Evolutionary conservation across 2,888 invertebrate species (phyloP).

Genomic region (Siphlonurus alternatus): DNA sequence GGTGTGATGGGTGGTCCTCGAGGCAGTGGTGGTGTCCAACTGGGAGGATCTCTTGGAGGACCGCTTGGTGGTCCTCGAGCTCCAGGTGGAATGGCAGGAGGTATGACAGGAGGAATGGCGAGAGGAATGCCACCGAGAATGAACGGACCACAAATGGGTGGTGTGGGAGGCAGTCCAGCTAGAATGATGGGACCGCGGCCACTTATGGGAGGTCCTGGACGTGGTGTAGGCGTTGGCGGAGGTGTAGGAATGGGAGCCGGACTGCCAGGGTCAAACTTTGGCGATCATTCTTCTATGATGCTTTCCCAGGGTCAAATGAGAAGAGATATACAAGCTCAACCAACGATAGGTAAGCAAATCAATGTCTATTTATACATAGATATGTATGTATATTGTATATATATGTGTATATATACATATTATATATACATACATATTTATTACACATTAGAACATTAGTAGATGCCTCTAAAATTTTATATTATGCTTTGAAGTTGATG

Average conservation of each 20-base stretch:
- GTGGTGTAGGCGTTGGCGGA: slow-evolving; percentile 13
- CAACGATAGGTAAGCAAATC: not conserved
- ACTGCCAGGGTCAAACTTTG: slow-evolving; percentile 6
- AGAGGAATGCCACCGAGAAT: not conserved
- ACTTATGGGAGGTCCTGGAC: slow-evolving; percentile 7
- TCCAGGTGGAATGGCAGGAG: slow-evolving; percentile 8
- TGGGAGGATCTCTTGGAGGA: not conserved
- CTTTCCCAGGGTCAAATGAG: not conserved
- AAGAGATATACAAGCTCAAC: not conserved
- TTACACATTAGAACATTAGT: not conserved
- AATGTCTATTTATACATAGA: too few species aligned
- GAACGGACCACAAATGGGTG: not conserved
- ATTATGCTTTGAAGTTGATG: not conserved
- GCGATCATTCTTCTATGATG: slow-evolving; percentile 5
- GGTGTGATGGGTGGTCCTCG: slow-evolving; percentile 6
- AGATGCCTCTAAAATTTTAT: not conserved
- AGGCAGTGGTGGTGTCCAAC: too few species aligned
- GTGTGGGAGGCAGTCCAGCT: not conserved
- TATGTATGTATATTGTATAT: too few species aligned
- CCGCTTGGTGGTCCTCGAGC: slow-evolving; percentile 9
- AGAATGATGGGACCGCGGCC: slow-evolving; percentile 12
- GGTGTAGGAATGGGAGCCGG: slow-evolving; percentile 9
- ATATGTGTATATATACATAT: too few species aligned
- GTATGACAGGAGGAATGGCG: not conserved
- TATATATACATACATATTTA: too few species aligned